Base-by-base conservation (phyloP, 2,888 invertebrate species). In the Diarsia brunnea region DNA sequence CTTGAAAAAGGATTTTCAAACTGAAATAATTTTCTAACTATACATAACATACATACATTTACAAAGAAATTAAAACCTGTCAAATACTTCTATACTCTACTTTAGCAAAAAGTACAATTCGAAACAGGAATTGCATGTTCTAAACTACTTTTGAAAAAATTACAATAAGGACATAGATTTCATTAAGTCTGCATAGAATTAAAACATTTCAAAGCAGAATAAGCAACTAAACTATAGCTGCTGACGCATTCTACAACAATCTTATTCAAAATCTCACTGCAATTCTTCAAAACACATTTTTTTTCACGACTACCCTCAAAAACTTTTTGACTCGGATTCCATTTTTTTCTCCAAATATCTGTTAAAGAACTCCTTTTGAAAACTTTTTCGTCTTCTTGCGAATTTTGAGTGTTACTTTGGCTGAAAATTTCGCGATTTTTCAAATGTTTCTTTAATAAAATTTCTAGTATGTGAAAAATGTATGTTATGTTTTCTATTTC, bases 311-410 rank as follows among this genome's bases (percentile, higher is more conserved):
- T 90, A 82, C 88, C 87, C 80, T 89, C 90, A 31, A 66, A 82
- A 38, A 87, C 85, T 76, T 88, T 91, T 10, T 82, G 87, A 45
- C 88, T 89, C 0, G 93, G 89, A 88, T 94, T 92, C 95, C 96
- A 96, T 85, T 94, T 95, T 70, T 87, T 94, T 58, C 93, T 88
- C 96, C 96, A 96, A 19, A 96, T 89, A 45, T 95, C 95, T 0
- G 92, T 87, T 24, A 96, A 88, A 0, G 92, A 90, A 81, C 92
- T 95, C 11, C 89, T 94, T 81, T 91, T 95, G 0, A 94, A 75
- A 0, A 85, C 31, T 38, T 73, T 90, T 0, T 89, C 88, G 0
- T 91, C 90, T 0, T 91, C 89, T 70, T 93, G 93, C 0, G 93
- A 92, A 0, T 63, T 73, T 70, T 91, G 91, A 0, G 82, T 76